Percentiles rank a stretch among this genome's conserved stretches.
These are phyloP conservation scores for Phlogophora meticulosa DNA, from an alignment of 2,888 invertebrate genomes.

Conservation along the genomic window DNA sequence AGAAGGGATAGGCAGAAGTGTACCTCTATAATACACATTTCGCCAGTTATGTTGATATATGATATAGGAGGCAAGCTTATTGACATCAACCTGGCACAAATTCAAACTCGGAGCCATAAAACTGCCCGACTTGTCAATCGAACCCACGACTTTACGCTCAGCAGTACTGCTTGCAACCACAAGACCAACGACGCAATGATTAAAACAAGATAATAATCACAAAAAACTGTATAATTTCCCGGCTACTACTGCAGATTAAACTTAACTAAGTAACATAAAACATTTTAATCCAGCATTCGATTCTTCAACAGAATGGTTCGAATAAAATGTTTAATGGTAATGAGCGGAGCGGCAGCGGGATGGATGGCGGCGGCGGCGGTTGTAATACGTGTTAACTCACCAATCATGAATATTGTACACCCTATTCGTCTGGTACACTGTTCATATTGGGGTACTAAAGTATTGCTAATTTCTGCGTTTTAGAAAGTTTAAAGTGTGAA, in stretches of 20 bases:
- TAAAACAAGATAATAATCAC: not conserved
- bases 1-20: too few relatives aligned
- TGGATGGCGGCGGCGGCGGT: conserved; percentile 60
- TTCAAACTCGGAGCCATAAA: too few relatives aligned
- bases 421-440: conserved; percentile 64
- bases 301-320: conserved; percentile 22
- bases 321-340: conserved; percentile 67
- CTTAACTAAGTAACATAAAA: conserved; percentile 19
- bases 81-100: too few relatives aligned
- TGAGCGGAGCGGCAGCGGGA: conserved; percentile 62
- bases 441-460: conserved; percentile 47
- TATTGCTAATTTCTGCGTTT: too few relatives aligned
- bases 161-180: too few relatives aligned
- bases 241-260: conserved; percentile 1
- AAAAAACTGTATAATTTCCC: not conserved
- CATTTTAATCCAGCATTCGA: conserved; percentile 43
- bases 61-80: too few relatives aligned
- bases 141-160: too few relatives aligned
- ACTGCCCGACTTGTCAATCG: too few relatives aligned
- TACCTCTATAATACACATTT: too few relatives aligned
- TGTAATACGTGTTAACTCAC: conserved; percentile 83
- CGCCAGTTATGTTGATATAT: too few relatives aligned
- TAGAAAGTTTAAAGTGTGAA: too few relatives aligned
- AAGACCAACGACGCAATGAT: too few relatives aligned
- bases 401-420: conserved; percentile 83